Base-by-base conservation (phyloP, 2,797 vertebrate genomes). In the Clamator glandarius region DNA sequence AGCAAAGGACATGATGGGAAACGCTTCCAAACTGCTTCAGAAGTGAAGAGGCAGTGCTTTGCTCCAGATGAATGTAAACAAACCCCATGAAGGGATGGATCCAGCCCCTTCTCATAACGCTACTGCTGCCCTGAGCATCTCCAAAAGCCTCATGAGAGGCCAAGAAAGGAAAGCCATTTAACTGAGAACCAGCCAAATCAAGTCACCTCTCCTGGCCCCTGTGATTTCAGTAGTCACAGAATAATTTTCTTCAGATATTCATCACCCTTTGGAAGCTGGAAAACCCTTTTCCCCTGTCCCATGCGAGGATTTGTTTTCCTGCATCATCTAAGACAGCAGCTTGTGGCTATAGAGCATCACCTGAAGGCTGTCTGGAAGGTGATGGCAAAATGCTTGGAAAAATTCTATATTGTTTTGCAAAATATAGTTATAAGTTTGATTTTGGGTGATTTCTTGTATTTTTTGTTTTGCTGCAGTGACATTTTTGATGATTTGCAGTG, bases 341-440 rank as follows among this genome's bases (percentile, higher is more conserved):
- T 46, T 18, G 12, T 28, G 52, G 75, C 41, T 35, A 42, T 1
- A 26, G 70, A n/a, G 48, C 33, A 41, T 63, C 31, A 72, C 54
- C 16, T 21, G 31, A 25, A 46, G 25, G 55, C 4, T 25, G 25
- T 20, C 57, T 75, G 70, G 31, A 46, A 57, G 44, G 35, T 2
- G 58, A 42, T 16, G 15, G 54, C 15, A 44, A 15, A 91, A 87
- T 0, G 3, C 29, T 31, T 25, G 8, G 44, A 28, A 41, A 89
- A 76, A 28, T 2, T 33, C 16, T 2, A 2, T 8, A 5, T 52
- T 87, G 13, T 18, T 87, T 69, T 58, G 39, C 12, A 33, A 17
- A 4, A 5, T 2, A 12, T 2, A 64, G 4, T 29, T 36, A 16
- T 2, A 1, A 25, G 18, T 39, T 39, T 16, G 20, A 26, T 19